A percentile compares a stretch with the other conserved stretches of the same genome.
Evolutionary conservation across 2,888 invertebrate species (phyloP).

Genomic region (Melanostoma mellinum): DNA sequence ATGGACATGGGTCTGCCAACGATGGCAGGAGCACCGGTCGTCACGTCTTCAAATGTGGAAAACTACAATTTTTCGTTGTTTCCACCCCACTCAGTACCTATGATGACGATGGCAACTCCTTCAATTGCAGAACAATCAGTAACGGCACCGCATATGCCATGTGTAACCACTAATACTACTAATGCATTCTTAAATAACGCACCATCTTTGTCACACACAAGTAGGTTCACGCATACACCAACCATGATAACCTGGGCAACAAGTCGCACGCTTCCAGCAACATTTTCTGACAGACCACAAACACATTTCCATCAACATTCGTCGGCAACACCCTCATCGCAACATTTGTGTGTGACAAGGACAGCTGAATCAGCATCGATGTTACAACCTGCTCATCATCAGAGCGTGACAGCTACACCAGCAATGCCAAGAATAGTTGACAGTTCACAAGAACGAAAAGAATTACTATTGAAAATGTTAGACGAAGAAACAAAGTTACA

Average conservation of each 20-base stretch:
- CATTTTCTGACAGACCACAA: not conserved
- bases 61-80: not conserved
- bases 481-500: conserved; percentile 53
- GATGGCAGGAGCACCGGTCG: not conserved
- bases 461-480: conserved; percentile 45
- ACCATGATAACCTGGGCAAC: conserved; percentile 11
- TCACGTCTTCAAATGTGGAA: not conserved
- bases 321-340: not conserved
- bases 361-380: conserved; percentile 11
- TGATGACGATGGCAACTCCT: not conserved
- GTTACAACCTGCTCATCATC: not conserved
- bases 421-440: conserved; percentile 7
- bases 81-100: not conserved
- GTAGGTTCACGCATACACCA: conserved; percentile 12
- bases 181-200: not conserved
- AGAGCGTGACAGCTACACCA: conserved; percentile 2
- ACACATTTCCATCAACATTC: not conserved
- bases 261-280: not conserved
- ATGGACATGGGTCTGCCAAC: not conserved
- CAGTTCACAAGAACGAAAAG: conserved; percentile 3
- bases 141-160: not conserved
- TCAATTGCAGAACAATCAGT: not conserved
- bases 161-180: conserved; percentile 1
- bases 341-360: no score
- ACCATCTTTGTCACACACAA: not conserved